Percentiles rank a stretch among this genome's conserved stretches.
These are phyloP conservation scores for Thunnus maccoyii DNA, from an alignment of 2,113 vertebrate genomes.

Conservation along the genomic window DNA sequence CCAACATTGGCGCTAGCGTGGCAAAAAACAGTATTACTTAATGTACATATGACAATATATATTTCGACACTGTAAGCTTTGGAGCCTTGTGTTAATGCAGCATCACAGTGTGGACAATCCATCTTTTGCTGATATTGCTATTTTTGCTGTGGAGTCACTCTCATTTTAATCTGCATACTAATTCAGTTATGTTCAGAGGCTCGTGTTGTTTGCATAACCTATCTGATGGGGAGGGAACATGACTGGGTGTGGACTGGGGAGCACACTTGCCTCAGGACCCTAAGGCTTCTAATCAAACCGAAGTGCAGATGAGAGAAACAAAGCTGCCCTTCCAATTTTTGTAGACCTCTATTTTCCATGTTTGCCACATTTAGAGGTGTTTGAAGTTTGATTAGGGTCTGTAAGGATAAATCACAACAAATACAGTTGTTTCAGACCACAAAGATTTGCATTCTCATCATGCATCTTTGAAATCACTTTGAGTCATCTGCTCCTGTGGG, in stretches of 20 bases:
- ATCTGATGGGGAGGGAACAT: conserved; percentile 16
- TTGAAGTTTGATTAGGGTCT: conserved; percentile 58
- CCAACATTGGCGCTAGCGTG: no score
- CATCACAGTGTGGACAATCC: not conserved
- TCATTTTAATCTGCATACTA: conserved; percentile 7
- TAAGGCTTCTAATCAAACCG: conserved; percentile 26
- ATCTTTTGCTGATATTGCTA: not conserved
- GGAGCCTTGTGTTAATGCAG: not conserved
- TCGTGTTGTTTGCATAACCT: conserved; percentile 28
- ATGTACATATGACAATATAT: no score
- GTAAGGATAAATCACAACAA: conserved; percentile 52
- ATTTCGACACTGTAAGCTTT: no score
- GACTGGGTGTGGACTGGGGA: conserved; percentile 42
- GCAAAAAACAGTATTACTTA: no score
- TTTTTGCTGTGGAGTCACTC: not conserved
- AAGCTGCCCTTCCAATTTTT: conserved; percentile 18
- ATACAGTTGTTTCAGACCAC: conserved; percentile 59
- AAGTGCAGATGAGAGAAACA: conserved; percentile 30
- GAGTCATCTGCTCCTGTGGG: conserved; percentile 81
- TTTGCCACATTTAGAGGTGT: conserved; percentile 23
- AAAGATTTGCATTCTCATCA: conserved; percentile 63
- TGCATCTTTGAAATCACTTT: conserved; percentile 76
- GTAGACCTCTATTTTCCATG: not conserved
- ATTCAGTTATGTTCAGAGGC: conserved; percentile 11
- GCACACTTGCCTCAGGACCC: conserved; percentile 38